Base-by-base conservation (phyloP, 2,113 vertebrate genomes). In the Trematocara macrostoma region DNA sequence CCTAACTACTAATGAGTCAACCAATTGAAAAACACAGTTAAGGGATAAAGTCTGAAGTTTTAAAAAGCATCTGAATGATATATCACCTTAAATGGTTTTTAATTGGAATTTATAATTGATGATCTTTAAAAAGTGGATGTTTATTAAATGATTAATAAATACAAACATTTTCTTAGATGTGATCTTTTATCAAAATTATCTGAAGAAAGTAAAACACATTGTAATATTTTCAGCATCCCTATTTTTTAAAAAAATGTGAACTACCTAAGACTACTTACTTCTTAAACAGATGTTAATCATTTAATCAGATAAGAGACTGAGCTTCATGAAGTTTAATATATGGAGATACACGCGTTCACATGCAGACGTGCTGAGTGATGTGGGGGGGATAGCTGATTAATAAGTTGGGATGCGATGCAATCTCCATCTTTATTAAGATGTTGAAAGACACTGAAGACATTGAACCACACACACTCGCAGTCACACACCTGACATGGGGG, bases 341-440 rank as follows among this genome's bases (percentile, higher is more conserved):
- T 83, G 82, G 83, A 91, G 84, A 91, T 88, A 85, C 94, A 86
- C 86, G 40, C 79, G 78, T 84, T 86, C 89, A 89, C 92, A 88
- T 92, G 89, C 83, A 74, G 85, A 87, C 83, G 81, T 89, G 93
- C 85, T 94, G 92, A 92, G 85, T 89, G 93, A 94, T 87, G 91
- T 45, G 51, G 78, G 55, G 74, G 69, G 31, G 4, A 90, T 57
- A 87, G 95, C 90, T 92, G 93, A 95, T 95, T 96, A 95, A 95
- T 94, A 95, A 94, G 86, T 91, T 80, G 83, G 88, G 93, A 95
- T 90, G 88, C 85, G 94, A 96, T 96, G 93, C 93, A 95, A 96
- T 95, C 96, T 95, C 89, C 87, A 84, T 91, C 93, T 94, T 96
- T 96, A 96, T 97, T 96, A 97, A 96, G 93, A 95, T 79, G 96